phyloP scores from a whole-genome alignment of 2,888 invertebrate species.

The Myopa tessellatipennis region DNA sequence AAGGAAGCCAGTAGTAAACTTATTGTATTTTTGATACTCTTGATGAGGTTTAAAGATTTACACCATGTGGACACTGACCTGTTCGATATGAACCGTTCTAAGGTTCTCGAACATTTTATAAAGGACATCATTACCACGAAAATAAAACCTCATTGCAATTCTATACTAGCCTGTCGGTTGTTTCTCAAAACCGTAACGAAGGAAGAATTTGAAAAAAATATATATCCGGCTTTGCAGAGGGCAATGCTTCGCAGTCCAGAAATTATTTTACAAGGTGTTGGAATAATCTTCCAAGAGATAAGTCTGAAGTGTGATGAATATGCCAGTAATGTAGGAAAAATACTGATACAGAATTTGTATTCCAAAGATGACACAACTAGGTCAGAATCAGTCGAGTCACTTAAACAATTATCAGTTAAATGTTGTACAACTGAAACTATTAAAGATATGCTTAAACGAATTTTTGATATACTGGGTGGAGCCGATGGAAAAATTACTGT shows the following conservation, averaged over 20 bases:
- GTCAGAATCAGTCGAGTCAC: slow-evolving; percentile 78
- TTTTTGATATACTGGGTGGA: slow-evolving; percentile 87
- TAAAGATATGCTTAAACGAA: slow-evolving; percentile 75
- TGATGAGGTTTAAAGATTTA: slow-evolving; percentile 73
- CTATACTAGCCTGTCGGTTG: slow-evolving; percentile 76
- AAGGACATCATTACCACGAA: slow-evolving; percentile 84
- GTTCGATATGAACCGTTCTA: slow-evolving; percentile 44
- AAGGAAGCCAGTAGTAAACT: slow-evolving; percentile 68
- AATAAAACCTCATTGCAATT: slow-evolving; percentile 76
- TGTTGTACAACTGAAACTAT: slow-evolving; percentile 77
- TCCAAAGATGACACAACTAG: slow-evolving; percentile 86
- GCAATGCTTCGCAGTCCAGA: slow-evolving; percentile 95
- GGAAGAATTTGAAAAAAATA: slow-evolving; percentile 77
- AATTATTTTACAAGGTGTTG: slow-evolving; percentile 84
- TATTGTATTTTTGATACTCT: slow-evolving; percentile 75
- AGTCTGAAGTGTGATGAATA: slow-evolving; percentile 82
- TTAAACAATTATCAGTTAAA: slow-evolving; percentile 77
- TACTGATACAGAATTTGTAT: slow-evolving; percentile 83
- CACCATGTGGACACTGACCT: slow-evolving; percentile 51
- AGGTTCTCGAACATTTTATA: slow-evolving; percentile 77
- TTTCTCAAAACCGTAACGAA: slow-evolving; percentile 74
- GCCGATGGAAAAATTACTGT: slow-evolving; percentile 91
- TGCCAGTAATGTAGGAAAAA: slow-evolving; percentile 83
- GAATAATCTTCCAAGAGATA: slow-evolving; percentile 78
- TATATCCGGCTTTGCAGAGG: slow-evolving; percentile 89